Percentiles rank a stretch among this genome's conserved stretches.
Evolutionary conservation across 2,888 invertebrate species (phyloP).

Genomic region (Acrobasis repandana): DNA sequence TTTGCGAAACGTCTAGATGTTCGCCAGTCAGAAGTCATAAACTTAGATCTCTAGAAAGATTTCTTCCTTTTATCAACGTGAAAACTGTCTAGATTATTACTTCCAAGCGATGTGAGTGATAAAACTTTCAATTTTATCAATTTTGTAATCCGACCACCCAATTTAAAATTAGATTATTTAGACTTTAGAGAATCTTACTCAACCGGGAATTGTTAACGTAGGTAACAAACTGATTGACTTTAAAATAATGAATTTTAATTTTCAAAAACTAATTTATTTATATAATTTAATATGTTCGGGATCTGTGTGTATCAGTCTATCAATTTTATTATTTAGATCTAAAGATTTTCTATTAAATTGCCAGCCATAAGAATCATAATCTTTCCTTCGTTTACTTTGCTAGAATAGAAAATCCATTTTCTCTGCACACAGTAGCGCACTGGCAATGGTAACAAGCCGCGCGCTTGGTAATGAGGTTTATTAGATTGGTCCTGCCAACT

Average conservation of each 20-base stretch:
- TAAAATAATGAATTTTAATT: background rate
- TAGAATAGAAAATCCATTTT: slow-evolving; percentile 2
- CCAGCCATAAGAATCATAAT: background rate
- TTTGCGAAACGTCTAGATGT: slow-evolving; percentile 39
- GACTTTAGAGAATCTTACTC: background rate
- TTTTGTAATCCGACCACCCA: background rate
- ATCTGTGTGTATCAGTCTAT: background rate
- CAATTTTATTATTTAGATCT: background rate
- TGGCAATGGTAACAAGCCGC: slow-evolving; percentile 19
- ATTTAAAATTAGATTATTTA: background rate
- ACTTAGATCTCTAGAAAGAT: too few species aligned
- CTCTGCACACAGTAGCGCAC: background rate
- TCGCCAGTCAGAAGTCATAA: slow-evolving; percentile 40
- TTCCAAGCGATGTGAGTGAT: background rate
- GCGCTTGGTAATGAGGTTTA: slow-evolving; percentile 47
- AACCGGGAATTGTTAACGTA: background rate
- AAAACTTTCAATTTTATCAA: background rate
- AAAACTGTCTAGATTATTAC: background rate
- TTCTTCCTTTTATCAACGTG: slow-evolving; percentile 1
- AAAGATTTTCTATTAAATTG: background rate
- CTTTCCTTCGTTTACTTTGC: background rate
- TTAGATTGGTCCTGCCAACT: slow-evolving; percentile 48
- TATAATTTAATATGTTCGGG: too few species aligned
- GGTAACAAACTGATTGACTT: background rate
- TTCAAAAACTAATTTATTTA: too few species aligned